These are phyloP conservation scores for Propithecus coquereli DNA, from an alignment of 2,113 vertebrate species.

Conservation along the genomic window DNA sequence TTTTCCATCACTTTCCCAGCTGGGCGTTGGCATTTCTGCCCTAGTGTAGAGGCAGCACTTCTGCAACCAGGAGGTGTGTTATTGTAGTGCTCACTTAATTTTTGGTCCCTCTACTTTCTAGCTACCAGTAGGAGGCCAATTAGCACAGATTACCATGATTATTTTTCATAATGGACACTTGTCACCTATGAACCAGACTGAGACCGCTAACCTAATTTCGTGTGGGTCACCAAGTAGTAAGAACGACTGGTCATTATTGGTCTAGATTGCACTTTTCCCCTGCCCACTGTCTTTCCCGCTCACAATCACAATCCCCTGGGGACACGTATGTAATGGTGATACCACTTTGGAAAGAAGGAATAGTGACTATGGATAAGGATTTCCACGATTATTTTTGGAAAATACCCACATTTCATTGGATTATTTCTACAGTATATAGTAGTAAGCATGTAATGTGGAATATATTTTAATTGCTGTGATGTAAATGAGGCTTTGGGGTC, in stretches of 20 bases:
- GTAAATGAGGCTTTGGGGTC: constrained; percentile 78
- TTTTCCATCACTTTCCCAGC: neutral
- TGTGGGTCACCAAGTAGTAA: neutral
- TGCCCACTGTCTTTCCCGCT: rapidly evolving
- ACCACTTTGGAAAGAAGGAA: neutral
- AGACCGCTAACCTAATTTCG: constrained; percentile 38
- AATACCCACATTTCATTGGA: constrained; percentile 16
- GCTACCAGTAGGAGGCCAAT: constrained; percentile 24
- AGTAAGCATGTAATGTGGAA: constrained; percentile 55
- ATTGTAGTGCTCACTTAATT: constrained; percentile 53
- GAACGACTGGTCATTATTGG: neutral
- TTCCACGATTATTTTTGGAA: constrained; percentile 28
- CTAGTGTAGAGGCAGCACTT: neutral
- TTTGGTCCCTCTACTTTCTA: constrained; percentile 44
- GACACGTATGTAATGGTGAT: neutral
- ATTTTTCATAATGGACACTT: constrained; percentile 53
- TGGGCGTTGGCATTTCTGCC: neutral
- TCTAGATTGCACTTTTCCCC: too few species aligned
- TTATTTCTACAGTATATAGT: neutral
- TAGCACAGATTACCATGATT: constrained; percentile 13
- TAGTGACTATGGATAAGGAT: neutral
- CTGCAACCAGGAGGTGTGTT: neutral
- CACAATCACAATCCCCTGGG: neutral
- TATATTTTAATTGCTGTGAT: constrained; percentile 80
- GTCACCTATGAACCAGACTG: constrained; percentile 18